A percentile compares a stretch with the other conserved stretches of the same genome.
Conservation (phyloP, 2,888 invertebrate genomes). For the Craniophora ligustri region DNA sequence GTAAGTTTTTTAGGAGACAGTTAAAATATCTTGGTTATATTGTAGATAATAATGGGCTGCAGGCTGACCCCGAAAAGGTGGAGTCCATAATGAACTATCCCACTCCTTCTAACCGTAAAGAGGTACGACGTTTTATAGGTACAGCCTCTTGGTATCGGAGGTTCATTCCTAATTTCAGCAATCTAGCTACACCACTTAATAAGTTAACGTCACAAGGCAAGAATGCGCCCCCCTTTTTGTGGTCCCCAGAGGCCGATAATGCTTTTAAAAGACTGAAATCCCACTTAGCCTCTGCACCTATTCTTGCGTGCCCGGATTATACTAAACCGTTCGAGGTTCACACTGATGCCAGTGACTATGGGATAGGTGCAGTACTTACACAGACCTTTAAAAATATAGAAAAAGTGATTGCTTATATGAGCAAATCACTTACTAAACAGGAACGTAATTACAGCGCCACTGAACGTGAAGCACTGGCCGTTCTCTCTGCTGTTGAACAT, state of each 20-base stretch:
- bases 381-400: not conserved
- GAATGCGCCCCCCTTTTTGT: not conserved
- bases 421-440: not conserved
- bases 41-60: conserved; percentile 1
- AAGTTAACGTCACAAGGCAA: not conserved
- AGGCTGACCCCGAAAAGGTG: conserved; percentile 3
- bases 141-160: conserved; percentile 5
- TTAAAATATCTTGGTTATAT: not conserved
- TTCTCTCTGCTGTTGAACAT: conserved; percentile 51
- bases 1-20: not conserved
- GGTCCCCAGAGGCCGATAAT: not conserved
- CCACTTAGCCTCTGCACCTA: not conserved
- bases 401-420: not conserved
- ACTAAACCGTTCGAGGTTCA: not conserved
- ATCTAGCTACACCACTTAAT: not conserved
- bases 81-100: not conserved
- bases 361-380: not conserved
- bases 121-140: conserved; percentile 1
- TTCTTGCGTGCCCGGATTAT: conserved; percentile 1
- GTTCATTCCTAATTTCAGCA: conserved; percentile 3
- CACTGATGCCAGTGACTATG: conserved; percentile 2
- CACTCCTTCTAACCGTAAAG: not conserved
- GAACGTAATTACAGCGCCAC: too few species aligned
- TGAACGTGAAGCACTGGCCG: conserved; percentile 55
- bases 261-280: conserved; percentile 1